A percentile compares a stretch with the other conserved stretches of the same genome.
Evolutionary conservation across 1,140 invertebrate genomes (phyloP).

Genomic region (Hyphantria cunea): DNA sequence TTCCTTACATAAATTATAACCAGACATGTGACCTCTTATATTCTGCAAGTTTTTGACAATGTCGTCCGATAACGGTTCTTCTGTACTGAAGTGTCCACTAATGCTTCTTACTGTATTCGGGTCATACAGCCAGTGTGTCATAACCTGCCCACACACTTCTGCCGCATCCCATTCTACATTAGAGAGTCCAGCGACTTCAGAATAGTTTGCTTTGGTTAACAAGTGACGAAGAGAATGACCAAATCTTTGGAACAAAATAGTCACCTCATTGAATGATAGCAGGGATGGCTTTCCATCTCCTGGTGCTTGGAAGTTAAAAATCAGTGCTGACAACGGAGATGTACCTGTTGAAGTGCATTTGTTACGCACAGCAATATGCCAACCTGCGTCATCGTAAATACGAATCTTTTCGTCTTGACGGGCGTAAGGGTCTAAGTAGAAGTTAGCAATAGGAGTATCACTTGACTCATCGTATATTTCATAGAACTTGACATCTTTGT

Average conservation of each 20-base stretch:
- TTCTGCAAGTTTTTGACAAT: slow-evolving; percentile 85
- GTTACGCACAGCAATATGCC: slow-evolving; percentile 86
- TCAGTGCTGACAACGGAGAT: slow-evolving; percentile 89
- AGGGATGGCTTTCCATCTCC: slow-evolving; percentile 85
- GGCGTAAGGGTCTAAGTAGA: slow-evolving; percentile 92
- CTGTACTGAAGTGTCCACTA: slow-evolving; percentile 88
- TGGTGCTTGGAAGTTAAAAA: slow-evolving; percentile 91
- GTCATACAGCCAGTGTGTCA: slow-evolving; percentile 92
- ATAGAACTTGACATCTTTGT: slow-evolving; percentile 92
- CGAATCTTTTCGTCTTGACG: slow-evolving; percentile 85
- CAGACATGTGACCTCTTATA: slow-evolving; percentile 88
- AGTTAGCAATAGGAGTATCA: slow-evolving; percentile 87
- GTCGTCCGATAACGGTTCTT: slow-evolving; percentile 86
- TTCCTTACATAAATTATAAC: slow-evolving; percentile 89
- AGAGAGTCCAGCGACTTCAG: slow-evolving; percentile 91
- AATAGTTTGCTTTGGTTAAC: slow-evolving; percentile 89
- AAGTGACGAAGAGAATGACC: slow-evolving; percentile 92
- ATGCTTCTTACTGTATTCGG: slow-evolving; percentile 86
- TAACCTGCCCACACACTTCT: slow-evolving; percentile 89
- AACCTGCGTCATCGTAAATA: slow-evolving; percentile 84
- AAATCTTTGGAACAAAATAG: slow-evolving; percentile 91
- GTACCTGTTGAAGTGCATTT: slow-evolving; percentile 84
- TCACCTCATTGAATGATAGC: slow-evolving; percentile 89
- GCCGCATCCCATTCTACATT: slow-evolving; percentile 96
- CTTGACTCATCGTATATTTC: slow-evolving; percentile 89